These are phyloP conservation scores for Puma concolor DNA, from an alignment of 2,113 vertebrate species.

Conservation along the genomic window DNA sequence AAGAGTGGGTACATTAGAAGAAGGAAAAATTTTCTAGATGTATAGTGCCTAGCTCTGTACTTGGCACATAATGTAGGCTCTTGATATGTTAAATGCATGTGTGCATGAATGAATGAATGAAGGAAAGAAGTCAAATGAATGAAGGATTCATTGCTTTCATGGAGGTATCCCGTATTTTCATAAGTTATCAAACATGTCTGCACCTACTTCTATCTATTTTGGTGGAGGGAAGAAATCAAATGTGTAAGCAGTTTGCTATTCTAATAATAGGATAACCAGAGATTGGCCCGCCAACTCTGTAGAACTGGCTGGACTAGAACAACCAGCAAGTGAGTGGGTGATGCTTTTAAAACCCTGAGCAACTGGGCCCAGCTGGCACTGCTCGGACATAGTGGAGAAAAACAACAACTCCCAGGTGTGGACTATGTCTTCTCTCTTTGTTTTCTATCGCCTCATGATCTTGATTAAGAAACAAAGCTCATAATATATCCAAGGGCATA, in stretches of 20 bases:
- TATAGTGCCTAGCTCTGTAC: neutral
- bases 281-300: neutral
- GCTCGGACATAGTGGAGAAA: neutral
- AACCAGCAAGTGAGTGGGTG: neutral
- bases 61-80: neutral
- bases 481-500: neutral
- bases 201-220: neutral
- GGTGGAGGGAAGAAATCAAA: neutral
- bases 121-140: neutral
- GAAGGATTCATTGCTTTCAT: neutral
- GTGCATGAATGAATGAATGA: neutral
- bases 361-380: neutral
- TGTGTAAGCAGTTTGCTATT: neutral
- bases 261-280: neutral
- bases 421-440: neutral
- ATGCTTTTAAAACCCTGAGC: neutral
- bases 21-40: neutral
- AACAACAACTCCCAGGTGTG: neutral
- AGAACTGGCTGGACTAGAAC: neutral
- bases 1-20: neutral
- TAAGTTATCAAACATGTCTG: neutral
- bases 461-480: constrained; percentile 22
- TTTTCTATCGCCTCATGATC: neutral
- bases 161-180: neutral
- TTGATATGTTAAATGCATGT: neutral